phyloP scores from a whole-genome alignment of 2,113 vertebrate species.

The Danionella cerebrum region DNA sequence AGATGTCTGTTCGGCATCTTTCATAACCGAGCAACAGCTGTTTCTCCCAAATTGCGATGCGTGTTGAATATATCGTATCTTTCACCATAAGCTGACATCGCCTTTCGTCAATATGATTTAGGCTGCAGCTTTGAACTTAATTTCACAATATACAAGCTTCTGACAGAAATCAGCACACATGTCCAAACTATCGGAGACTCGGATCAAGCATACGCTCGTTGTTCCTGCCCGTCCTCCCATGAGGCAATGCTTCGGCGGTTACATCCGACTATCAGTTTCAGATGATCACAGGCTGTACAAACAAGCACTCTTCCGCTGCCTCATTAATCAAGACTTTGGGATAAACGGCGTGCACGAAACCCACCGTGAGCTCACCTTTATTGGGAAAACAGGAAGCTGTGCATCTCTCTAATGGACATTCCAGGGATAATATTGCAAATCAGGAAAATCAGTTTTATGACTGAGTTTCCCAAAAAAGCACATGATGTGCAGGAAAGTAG shows the following conservation, averaged over 20 bases:
- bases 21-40: slow-evolving; percentile 13
- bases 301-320: neutral
- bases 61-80: neutral
- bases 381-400: neutral
- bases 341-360: neutral
- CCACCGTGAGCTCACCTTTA: slow-evolving; percentile 21
- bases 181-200: neutral
- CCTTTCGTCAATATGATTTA: neutral
- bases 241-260: neutral
- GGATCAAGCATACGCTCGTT: neutral
- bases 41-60: neutral
- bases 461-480: neutral
- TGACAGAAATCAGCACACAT: neutral
- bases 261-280: slow-evolving; percentile 13
- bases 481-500: slow-evolving; percentile 1
- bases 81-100: neutral
- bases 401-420: slow-evolving; percentile 30
- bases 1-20: neutral
- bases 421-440: slow-evolving; percentile 23
- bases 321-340: slow-evolving; percentile 8
- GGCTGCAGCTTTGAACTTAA: neutral
- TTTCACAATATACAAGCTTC: neutral
- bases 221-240: neutral
- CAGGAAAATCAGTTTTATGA: neutral
- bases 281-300: slow-evolving; percentile 7